These are phyloP conservation scores for Rhinopomastus cyanomelas DNA, from an alignment of 2,113 vertebrate genomes.

Conservation along the genomic window DNA sequence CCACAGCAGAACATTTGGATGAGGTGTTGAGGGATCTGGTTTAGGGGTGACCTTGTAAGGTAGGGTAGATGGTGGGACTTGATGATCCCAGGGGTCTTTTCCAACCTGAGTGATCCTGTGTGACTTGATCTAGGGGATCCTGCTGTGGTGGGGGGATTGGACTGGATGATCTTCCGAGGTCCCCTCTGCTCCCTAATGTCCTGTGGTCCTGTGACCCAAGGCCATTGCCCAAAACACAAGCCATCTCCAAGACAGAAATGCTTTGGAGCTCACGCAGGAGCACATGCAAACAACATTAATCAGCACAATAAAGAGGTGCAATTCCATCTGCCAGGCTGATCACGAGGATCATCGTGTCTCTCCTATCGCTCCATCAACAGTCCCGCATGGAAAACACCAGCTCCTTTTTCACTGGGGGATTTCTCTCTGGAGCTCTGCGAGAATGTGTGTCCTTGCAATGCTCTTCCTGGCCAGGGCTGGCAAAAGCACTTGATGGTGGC, in stretches of 20 bases:
- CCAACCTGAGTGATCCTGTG: too few relatives aligned
- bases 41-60: too few relatives aligned
- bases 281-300: not conserved
- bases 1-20: too few relatives aligned
- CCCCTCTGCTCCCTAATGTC: too few relatives aligned
- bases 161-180: too few relatives aligned
- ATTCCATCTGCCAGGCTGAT: not conserved
- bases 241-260: not conserved
- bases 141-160: too few relatives aligned
- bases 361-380: not conserved
- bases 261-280: not conserved
- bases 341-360: not conserved
- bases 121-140: too few relatives aligned
- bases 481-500: not conserved
- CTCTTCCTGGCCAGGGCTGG: not conserved
- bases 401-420: conserved; percentile 6
- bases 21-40: too few relatives aligned
- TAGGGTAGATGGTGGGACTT: too few relatives aligned
- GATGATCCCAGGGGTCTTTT: too few relatives aligned
- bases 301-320: not conserved
- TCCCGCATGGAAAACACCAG: not conserved
- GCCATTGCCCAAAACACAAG: not conserved
- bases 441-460: not conserved
- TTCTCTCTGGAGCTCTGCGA: not conserved
- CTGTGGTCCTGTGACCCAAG: too few relatives aligned